Base-by-base conservation (phyloP, 1,140 invertebrate genomes). In the Polyergus mexicanus region DNA sequence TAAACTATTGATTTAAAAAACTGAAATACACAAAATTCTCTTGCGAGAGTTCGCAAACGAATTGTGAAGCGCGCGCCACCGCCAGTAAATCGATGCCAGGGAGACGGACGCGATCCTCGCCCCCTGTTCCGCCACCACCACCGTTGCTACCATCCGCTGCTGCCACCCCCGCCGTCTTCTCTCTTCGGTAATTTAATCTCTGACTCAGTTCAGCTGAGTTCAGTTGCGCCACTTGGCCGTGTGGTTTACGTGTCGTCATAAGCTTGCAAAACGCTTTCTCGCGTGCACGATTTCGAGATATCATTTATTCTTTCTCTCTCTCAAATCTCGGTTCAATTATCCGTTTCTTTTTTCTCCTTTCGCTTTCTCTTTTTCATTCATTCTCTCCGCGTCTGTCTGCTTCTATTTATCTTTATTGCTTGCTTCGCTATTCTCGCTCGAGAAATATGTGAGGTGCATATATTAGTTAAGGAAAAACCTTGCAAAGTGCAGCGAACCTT, bases 191-290 rank as follows among this genome's bases (percentile, higher is more conserved):
- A 93, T 92, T 93, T 92, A 92, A 93, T 90, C 93, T 92, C 88
- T 76, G 89, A 86, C 86, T 87, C 91, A 91, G 92, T 94, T 94
- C 93, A 94, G 92, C 89, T 89, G 92, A 94, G 92, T 94, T 93
- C 93, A 94, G 93, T 94, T 76, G 91, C 92, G 92, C 92, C 91
- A 93, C 91, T 92, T 92, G 92, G 89, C 84, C 88, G 91, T 92
- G 92, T 88, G 92, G 92, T 92, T 92, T 91, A 92, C 92, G 93
- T 93, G 91, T 84, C 68, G 84, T 71, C 91, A 66, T 75, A 89
- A 84, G 72, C 84, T 89, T 83, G 84, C 71, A 75, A 56, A 77
- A 89, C n/a, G n/a, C 83, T 47, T 68, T 22, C 22, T 28, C 60
- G 28, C 68, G 71, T 75, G 44, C 83, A 80, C 75, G 10, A 69